Percentiles rank a stretch among this genome's conserved stretches.
Evolutionary conservation across 2,797 vertebrate genomes (phyloP).

Genomic region (Atherinosoma microstoma): DNA sequence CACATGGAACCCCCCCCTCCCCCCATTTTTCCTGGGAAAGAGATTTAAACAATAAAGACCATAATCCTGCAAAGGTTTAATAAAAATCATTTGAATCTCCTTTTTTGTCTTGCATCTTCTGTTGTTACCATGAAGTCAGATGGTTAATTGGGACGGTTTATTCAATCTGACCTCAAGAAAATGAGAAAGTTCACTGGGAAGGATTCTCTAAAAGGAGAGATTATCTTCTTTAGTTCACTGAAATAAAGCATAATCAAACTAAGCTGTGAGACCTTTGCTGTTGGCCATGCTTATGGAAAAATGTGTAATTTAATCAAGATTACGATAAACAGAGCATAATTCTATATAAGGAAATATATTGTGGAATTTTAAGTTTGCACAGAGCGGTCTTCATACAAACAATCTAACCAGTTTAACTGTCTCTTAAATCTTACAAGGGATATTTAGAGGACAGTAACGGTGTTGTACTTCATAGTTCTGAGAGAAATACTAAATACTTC

Average conservation of each 20-base stretch:
- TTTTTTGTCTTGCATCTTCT: conserved; percentile 22
- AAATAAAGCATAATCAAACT: conserved; percentile 1
- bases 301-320: conserved; percentile 6
- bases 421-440: background rate
- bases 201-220: conserved; percentile 14
- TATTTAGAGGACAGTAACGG: background rate
- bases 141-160: conserved; percentile 32
- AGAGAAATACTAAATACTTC: background rate
- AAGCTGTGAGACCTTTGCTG: background rate
- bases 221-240: background rate
- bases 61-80: conserved; percentile 70
- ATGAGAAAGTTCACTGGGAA: conserved; percentile 8
- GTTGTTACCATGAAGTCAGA: conserved; percentile 30
- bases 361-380: background rate
- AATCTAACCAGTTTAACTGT: background rate
- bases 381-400: background rate
- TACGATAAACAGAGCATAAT: background rate
- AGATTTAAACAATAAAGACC: conserved; percentile 65
- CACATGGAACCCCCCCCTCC: conserved; percentile 51
- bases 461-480: background rate
- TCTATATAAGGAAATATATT: background rate
- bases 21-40: conserved; percentile 66
- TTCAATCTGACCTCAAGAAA: conserved; percentile 13
- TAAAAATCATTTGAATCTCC: conserved; percentile 53
- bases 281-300: conserved; percentile 4